Percentiles rank a stretch among this genome's conserved stretches.
Conservation (phyloP, 2,797 vertebrate species). For the Uromys caudimaculatus region DNA sequence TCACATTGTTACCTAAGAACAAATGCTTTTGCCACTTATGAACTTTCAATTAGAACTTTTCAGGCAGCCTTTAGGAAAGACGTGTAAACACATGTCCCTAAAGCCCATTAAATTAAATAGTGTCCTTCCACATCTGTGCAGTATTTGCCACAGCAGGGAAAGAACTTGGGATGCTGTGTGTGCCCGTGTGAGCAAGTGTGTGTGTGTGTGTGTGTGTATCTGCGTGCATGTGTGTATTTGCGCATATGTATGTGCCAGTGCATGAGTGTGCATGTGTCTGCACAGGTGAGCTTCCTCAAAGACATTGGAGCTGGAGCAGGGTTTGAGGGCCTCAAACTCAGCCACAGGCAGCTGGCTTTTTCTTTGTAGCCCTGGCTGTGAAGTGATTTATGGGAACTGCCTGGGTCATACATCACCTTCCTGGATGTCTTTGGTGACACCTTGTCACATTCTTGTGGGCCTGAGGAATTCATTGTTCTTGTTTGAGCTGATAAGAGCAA, state of each 20-base stretch:
- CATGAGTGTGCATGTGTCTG: neutral
- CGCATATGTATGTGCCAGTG: neutral
- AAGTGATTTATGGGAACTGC: slow-evolving; percentile 88
- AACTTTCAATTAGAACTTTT: slow-evolving; percentile 60
- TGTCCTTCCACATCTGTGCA: neutral
- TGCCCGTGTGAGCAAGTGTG: neutral
- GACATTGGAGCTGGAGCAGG: neutral
- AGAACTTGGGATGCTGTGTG: neutral
- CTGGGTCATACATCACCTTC: slow-evolving; percentile 90
- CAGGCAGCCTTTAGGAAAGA: slow-evolving; percentile 54
- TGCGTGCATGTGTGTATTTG: slow-evolving; percentile 54
- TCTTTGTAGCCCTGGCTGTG: slow-evolving; percentile 81
- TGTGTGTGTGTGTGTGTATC: slow-evolving; percentile 69
- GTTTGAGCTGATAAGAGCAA: slow-evolving; percentile 92
- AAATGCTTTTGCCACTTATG: slow-evolving; percentile 68
- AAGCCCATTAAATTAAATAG: neutral
- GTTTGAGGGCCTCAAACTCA: neutral
- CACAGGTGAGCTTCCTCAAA: slow-evolving; percentile 79
- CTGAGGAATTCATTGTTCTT: slow-evolving; percentile 93
- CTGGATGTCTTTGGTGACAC: slow-evolving; percentile 90
- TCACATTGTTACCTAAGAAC: slow-evolving; percentile 66
- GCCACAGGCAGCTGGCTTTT: slow-evolving; percentile 75
- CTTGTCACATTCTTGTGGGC: slow-evolving; percentile 91
- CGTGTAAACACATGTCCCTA: neutral
- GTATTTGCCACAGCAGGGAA: slow-evolving; percentile 42